phyloP scores from a whole-genome alignment of 2,888 invertebrate species.

The Deroplatys truncata region DNA sequence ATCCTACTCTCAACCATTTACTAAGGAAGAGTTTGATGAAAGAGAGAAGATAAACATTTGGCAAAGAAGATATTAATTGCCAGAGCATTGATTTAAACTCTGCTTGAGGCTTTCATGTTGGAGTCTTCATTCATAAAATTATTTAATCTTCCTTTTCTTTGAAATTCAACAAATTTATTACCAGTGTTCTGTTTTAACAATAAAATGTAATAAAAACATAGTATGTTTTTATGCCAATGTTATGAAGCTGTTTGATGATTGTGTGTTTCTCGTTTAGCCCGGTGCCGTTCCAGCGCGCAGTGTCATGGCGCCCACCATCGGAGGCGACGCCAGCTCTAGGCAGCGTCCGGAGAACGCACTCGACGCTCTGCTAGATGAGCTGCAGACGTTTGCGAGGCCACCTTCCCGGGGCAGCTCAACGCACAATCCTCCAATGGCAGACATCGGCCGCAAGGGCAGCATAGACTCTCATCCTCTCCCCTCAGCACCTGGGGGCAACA shows the following conservation, averaged over 20 bases:
- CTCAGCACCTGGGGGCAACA: conserved; percentile 41
- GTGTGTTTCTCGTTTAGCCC: conserved; percentile 31
- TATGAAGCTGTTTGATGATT: neutral
- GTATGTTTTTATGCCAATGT: neutral
- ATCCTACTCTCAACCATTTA: too few relatives aligned
- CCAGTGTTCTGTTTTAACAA: too few relatives aligned
- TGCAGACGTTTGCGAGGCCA: conserved; percentile 84
- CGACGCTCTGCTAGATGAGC: conserved; percentile 93
- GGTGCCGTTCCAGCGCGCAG: conserved; percentile 48
- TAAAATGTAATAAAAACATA: too few relatives aligned
- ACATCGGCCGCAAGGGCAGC: conserved; percentile 53
- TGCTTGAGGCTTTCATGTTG: too few relatives aligned
- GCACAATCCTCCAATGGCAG: conserved; percentile 48
- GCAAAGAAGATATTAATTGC: too few relatives aligned
- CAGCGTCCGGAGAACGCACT: conserved; percentile 90
- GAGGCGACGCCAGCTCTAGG: conserved; percentile 44
- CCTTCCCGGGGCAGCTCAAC: conserved; percentile 34
- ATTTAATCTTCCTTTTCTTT: too few relatives aligned
- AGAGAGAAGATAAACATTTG: too few relatives aligned
- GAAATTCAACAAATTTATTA: too few relatives aligned
- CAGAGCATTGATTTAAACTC: too few relatives aligned
- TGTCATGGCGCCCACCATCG: conserved; percentile 58
- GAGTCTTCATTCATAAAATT: too few relatives aligned
- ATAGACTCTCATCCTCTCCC: conserved; percentile 46
- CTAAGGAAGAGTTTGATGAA: too few relatives aligned